Evolutionary conservation across 2,113 vertebrate species (phyloP).

Genomic region (Apus apus): DNA sequence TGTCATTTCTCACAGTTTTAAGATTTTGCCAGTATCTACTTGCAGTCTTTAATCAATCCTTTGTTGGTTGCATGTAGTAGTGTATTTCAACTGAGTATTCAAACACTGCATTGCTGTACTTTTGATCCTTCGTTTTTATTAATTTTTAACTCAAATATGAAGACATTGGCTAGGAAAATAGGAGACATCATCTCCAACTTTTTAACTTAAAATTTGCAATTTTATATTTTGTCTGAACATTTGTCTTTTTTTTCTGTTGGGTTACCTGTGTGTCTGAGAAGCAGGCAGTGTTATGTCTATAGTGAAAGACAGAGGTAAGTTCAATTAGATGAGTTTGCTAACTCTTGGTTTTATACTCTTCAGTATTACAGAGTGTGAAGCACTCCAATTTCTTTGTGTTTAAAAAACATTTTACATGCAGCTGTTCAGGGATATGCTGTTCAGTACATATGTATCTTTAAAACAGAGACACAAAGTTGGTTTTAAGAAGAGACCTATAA

Average conservation of each 20-base stretch:
- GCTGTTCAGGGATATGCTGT: background rate
- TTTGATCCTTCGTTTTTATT: background rate
- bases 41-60: conserved; percentile 47
- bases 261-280: background rate
- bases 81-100: background rate
- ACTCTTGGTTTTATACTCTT: background rate
- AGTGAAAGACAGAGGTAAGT: background rate
- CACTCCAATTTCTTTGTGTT: background rate
- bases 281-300: background rate
- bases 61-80: background rate
- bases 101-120: background rate
- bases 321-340: background rate
- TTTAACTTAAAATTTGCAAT: background rate
- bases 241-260: background rate
- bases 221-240: background rate
- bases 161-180: background rate
- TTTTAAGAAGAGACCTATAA: background rate
- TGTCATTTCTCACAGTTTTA: conserved; percentile 26
- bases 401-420: background rate
- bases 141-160: background rate
- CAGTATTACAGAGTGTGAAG: background rate
- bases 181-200: background rate
- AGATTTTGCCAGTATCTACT: conserved; percentile 42
- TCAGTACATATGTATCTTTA: background rate
- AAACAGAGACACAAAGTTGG: background rate